These are phyloP conservation scores for Hypsibius dujardini DNA, from an alignment of 1,140 invertebrate genomes.

Conservation along the genomic window DNA sequence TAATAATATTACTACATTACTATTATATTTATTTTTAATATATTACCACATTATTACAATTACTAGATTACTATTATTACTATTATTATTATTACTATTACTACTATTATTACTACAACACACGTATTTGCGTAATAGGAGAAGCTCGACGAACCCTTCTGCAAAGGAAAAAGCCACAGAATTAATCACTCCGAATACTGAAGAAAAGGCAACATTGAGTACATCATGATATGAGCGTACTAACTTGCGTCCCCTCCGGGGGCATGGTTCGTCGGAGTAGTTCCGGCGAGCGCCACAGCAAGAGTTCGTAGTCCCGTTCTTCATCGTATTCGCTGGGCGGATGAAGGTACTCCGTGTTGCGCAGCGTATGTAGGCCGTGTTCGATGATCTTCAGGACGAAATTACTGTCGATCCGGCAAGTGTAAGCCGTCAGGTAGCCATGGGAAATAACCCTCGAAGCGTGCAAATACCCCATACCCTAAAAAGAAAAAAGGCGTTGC, in stretches of 20 bases:
- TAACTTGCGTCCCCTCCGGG: background rate
- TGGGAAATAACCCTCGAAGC: slow-evolving; percentile 62
- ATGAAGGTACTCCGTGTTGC: slow-evolving; percentile 21
- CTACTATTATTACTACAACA: too few relatives aligned
- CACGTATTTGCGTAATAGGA: too few relatives aligned
- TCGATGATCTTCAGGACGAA: slow-evolving; percentile 94
- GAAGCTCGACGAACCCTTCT: too few relatives aligned
- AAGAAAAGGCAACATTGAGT: too few relatives aligned
- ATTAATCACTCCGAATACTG: slow-evolving; percentile 36
- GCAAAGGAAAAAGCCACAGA: slow-evolving; percentile 32
- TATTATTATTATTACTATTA: too few relatives aligned
- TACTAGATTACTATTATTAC: too few relatives aligned
- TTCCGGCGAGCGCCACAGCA: slow-evolving; percentile 68
- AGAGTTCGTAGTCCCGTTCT: slow-evolving; percentile 28
- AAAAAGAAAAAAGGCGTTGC: slow-evolving; percentile 24
- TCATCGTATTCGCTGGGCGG: slow-evolving; percentile 24
- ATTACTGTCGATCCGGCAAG: slow-evolving; percentile 89
- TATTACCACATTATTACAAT: too few relatives aligned
- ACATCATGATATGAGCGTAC: background rate
- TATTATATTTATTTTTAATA: too few relatives aligned
- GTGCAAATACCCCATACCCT: slow-evolving; percentile 87
- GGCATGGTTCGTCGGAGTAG: background rate
- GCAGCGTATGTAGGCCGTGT: slow-evolving; percentile 67
- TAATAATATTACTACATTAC: too few relatives aligned
- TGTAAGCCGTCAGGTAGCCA: slow-evolving; percentile 84